Base-by-base conservation (phyloP, 2,888 invertebrate genomes). In the Ochlodes sylvanus region DNA sequence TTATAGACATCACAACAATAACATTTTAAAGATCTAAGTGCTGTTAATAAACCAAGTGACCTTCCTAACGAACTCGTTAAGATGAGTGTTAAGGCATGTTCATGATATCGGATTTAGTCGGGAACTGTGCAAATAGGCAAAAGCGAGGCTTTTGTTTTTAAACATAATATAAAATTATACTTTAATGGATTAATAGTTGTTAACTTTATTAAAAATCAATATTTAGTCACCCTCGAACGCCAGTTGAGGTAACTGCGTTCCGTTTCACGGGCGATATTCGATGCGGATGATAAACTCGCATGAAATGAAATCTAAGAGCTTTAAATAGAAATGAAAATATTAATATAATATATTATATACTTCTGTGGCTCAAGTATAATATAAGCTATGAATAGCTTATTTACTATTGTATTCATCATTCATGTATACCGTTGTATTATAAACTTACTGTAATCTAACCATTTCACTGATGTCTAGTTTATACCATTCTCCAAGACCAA, bases 251-350 rank as follows among this genome's bases (percentile, higher is more conserved):
- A 72, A 70, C 78, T 77, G 75, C 76, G 74, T 71, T 65, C 68
- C 72, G 71, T 73, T 70, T 69, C 56, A 69, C 70, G 78, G 86
- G 85, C 83, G 88, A 84, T 88, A 87, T 87, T 88, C 82, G 78
- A 84, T 85, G 90, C 89, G 90, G 82, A 83, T 79, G 76, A 85
- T 87, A 82, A 80, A 82, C 84, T 91, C 88, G 90, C 86, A 85
- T 86, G 74, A 86, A 84, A 90, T 87, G 89, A 92, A 90, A 91
- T 89, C 89, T 93, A 93, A 93, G 93, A 94, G 94, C 94, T 94
- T 94, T 94, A 94, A 94, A 92, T 94, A 94, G 93, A 67, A 67
- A 61, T 87, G 50, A 85, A 91, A 91, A 83, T 78, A 80, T 87
- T 86, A 89, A 87, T 89, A 87, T 88, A 86, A 88, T 87, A 87